These are phyloP conservation scores for Rhea pennata DNA, from an alignment of 2,113 vertebrate species.

Conservation along the genomic window DNA sequence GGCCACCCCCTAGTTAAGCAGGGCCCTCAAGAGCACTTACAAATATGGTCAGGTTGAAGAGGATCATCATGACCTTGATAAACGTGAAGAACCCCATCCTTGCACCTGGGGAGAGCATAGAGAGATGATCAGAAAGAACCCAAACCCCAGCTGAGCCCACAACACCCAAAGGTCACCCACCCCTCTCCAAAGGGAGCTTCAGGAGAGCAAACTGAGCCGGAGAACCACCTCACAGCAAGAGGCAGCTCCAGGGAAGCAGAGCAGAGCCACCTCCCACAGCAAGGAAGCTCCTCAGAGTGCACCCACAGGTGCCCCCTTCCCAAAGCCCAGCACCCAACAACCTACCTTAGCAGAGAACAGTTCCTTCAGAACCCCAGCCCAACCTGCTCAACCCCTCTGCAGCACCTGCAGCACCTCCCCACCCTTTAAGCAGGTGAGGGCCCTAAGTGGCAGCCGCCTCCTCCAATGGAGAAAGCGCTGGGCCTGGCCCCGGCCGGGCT, in stretches of 20 bases:
- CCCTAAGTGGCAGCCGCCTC: neutral
- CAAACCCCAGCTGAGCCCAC: no score
- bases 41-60: slow-evolving; percentile 90
- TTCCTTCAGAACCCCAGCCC: fast-evolving
- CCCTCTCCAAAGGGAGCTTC: no score
- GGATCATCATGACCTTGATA: slow-evolving; percentile 86
- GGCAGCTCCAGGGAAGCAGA: no score
- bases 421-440: neutral
- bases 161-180: no score
- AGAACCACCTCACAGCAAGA: neutral
- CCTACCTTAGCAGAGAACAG: neutral
- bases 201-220: no score
- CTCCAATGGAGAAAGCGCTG: neutral
- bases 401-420: neutral
- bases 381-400: neutral
- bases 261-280: no score
- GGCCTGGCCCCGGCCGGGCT: no score
- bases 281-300: no score
- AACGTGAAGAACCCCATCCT: slow-evolving; percentile 90
- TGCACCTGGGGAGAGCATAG: slow-evolving; percentile 59
- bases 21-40: slow-evolving; percentile 81
- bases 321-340: no score
- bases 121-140: neutral
- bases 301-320: neutral
- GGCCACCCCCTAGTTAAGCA: neutral